Evolutionary conservation across 2,888 invertebrate species (phyloP), one percentile per base, ranked within the genome.

Genomic region (Ecdyonurus torrentis): DNA sequence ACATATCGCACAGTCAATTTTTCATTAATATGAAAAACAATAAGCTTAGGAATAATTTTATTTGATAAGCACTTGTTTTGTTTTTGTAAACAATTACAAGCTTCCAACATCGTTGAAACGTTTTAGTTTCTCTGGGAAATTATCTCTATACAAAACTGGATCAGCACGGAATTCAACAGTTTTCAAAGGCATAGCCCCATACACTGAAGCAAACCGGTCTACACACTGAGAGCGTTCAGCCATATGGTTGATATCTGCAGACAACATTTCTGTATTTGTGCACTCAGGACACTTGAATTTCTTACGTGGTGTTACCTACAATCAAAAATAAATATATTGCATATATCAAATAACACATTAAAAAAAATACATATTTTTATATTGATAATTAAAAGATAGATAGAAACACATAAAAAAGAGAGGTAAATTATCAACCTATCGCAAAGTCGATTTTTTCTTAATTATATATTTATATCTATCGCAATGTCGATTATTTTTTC

Each of bases 261-360:
- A 95, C 5, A 97, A 74, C 91, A 93, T 94, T 76, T 94, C 94
- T 0, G 87, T 92, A 74, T 91, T 92, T 2, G 86, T 87, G 75
- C 96, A 96, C 73, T 94, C 91, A 0, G 95, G 94, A 72, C 96
- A 97, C 74, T 95, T 94, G 77, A 97, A 97, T 74, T 97, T 97
- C 73, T 97, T 96, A 2, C 95, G 81, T 0, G 96, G 95, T 0
- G 94, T 89, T 25, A 96, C 93, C 88, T 88, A 74, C 58, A 72
- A 70, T 60, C 66, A 61, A 25, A 65, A 25, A 53, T 59, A 25
- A 59, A 58, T 23, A 59, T 50, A 25, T 22, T 59, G 19, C 52
- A 53, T 25, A 59, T 52, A 53, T 1, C n/a, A 53, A 52, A 23
- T 58, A 19, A 24, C 1, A 15, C 23, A 65, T 10, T 10, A 52